Percentiles rank a stretch among this genome's conserved stretches.
Conservation (phyloP, 2,888 invertebrate species). For the Digitonthophagus gazella region DNA sequence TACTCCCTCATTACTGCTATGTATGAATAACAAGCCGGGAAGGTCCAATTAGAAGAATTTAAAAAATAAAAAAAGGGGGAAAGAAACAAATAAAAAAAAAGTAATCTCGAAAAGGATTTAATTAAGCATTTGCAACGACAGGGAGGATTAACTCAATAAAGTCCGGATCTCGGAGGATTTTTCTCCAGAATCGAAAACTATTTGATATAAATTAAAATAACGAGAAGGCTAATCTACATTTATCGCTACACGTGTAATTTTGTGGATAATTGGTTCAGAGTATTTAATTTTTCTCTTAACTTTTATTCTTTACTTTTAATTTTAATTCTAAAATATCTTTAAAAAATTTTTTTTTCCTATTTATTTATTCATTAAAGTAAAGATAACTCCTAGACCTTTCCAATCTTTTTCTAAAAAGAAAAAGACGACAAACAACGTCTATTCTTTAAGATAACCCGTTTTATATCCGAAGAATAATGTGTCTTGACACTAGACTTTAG, state of each 20-base stretch:
- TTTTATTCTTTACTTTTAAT: too few species aligned
- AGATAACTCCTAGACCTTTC: not conserved
- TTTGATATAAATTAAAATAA: not conserved
- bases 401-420: too few species aligned
- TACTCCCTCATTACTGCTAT: not conserved
- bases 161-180: not conserved
- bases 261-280: not conserved
- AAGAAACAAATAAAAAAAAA: not conserved
- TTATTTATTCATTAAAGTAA: not conserved
- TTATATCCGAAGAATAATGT: not conserved
- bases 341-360: too few species aligned
- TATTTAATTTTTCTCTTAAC: too few species aligned
- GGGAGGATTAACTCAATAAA: not conserved
- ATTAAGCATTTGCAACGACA: not conserved
- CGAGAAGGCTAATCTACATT: not conserved
- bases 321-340: too few species aligned
- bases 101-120: not conserved
- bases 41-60: not conserved
- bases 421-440: not conserved
- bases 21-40: not conserved
- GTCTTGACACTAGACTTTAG: not conserved
- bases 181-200: not conserved
- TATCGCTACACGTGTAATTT: not conserved
- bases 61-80: too few species aligned
- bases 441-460: not conserved